Conservation (phyloP, 2,797 vertebrate genomes). For the Taeniopygia guttata region DNA sequence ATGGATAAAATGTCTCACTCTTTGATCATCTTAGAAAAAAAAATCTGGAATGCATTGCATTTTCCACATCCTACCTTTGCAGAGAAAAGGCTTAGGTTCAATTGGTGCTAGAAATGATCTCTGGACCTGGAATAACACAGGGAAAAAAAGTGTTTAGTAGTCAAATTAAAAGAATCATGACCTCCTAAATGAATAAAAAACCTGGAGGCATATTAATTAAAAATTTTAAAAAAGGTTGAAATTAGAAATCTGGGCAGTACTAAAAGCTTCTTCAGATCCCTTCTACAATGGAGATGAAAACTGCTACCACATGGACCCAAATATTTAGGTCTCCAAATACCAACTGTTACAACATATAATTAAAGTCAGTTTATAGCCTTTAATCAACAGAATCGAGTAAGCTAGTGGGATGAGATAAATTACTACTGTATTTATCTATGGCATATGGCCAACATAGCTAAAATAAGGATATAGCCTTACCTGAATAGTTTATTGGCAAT, state of each 20-base stretch:
- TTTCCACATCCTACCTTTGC: neutral
- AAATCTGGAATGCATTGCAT: neutral
- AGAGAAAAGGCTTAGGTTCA: neutral
- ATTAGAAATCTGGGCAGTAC: neutral
- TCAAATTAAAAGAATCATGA: neutral
- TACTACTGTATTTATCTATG: constrained; percentile 8
- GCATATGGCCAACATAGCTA: neutral
- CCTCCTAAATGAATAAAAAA: neutral
- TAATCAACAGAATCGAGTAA: constrained; percentile 22
- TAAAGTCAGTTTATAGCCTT: constrained; percentile 26
- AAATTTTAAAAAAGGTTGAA: neutral
- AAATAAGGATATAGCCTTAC: constrained; percentile 9
- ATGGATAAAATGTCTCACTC: neutral
- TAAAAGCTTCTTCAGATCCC: neutral
- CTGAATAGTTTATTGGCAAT: neutral
- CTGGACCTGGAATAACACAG: neutral
- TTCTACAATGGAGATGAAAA: constrained; percentile 23
- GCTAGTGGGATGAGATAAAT: constrained; percentile 16
- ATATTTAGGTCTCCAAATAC: constrained; percentile 51
- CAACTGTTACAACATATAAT: constrained; percentile 41
- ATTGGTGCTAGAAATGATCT: neutral
- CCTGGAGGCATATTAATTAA: neutral
- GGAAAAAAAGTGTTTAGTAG: neutral
- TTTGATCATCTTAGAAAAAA: neutral
- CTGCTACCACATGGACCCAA: constrained; percentile 31